Conservation (phyloP, 2,888 invertebrate genomes). For the Danaus chrysippus region DNA sequence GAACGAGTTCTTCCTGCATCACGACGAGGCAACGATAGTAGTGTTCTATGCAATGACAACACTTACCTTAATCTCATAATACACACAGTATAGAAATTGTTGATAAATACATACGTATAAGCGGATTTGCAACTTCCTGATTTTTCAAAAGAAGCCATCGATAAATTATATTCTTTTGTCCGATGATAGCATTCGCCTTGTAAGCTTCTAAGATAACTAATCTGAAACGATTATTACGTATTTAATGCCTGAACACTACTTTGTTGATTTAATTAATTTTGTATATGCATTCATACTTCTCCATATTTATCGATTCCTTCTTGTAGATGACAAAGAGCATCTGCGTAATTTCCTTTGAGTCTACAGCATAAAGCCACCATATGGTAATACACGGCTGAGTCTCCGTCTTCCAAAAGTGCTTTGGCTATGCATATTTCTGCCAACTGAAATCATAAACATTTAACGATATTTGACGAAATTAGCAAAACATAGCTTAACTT, state of each 20-base stretch:
- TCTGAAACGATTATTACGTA: slow-evolving; percentile 37
- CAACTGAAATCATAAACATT: slow-evolving; percentile 30
- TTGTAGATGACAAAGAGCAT: slow-evolving; percentile 55
- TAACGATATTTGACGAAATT: not conserved
- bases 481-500: not conserved
- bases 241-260: not conserved
- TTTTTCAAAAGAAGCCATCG: slow-evolving; percentile 49
- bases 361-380: slow-evolving; percentile 58
- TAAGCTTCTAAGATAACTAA: slow-evolving; percentile 52
- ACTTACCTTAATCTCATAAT: no score
- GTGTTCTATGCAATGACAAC: slow-evolving; percentile 38
- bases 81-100: no score
- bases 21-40: slow-evolving; percentile 50
- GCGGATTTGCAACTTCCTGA: slow-evolving; percentile 41
- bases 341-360: slow-evolving; percentile 48
- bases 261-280: not conserved
- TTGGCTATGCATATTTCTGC: slow-evolving; percentile 62
- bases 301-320: slow-evolving; percentile 53
- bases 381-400: slow-evolving; percentile 55
- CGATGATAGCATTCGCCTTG: slow-evolving; percentile 61
- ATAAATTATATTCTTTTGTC: slow-evolving; percentile 40
- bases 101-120: slow-evolving; percentile 43
- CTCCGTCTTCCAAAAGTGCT: slow-evolving; percentile 46
- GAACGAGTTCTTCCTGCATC: slow-evolving; percentile 43
- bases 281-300: slow-evolving; percentile 21